phyloP scores from a whole-genome alignment of 2,113 vertebrate species.

The Synchiropus splendidus region DNA sequence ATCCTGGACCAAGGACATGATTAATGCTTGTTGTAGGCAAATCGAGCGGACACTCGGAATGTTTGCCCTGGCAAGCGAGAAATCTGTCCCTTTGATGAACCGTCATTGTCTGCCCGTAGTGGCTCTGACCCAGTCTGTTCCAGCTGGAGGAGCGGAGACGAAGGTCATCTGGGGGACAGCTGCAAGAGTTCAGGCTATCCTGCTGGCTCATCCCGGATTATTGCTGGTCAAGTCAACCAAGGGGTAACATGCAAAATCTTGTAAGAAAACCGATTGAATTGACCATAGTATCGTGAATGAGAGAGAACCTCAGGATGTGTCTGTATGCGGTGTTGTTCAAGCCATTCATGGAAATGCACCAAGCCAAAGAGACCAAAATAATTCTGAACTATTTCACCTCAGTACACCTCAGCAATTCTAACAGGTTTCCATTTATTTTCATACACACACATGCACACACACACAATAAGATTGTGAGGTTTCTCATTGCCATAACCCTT shows the following conservation, averaged over 20 bases:
- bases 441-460: too few relatives aligned
- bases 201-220: constrained; percentile 30
- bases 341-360: too few relatives aligned
- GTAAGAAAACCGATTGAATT: background rate
- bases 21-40: constrained; percentile 1
- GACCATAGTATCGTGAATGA: too few relatives aligned
- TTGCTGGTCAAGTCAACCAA: constrained; percentile 12
- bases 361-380: too few relatives aligned
- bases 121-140: constrained; percentile 13
- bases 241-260: constrained; percentile 4
- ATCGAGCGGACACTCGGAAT: constrained; percentile 8
- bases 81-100: constrained; percentile 32
- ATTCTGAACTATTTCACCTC: too few relatives aligned
- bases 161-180: constrained; percentile 38
- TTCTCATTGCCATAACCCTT: too few relatives aligned
- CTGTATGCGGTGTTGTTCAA: too few relatives aligned
- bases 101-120: constrained; percentile 19
- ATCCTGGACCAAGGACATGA: constrained; percentile 2
- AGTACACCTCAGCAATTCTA: too few relatives aligned
- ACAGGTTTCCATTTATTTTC: too few relatives aligned
- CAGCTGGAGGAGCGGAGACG: constrained; percentile 17
- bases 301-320: too few relatives aligned
- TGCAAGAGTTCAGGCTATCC: constrained; percentile 16
- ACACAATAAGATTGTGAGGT: too few relatives aligned
- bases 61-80: constrained; percentile 8